Evolutionary conservation across 2,797 vertebrate species (phyloP).

Genomic region (Amblyopsis hoosieri): DNA sequence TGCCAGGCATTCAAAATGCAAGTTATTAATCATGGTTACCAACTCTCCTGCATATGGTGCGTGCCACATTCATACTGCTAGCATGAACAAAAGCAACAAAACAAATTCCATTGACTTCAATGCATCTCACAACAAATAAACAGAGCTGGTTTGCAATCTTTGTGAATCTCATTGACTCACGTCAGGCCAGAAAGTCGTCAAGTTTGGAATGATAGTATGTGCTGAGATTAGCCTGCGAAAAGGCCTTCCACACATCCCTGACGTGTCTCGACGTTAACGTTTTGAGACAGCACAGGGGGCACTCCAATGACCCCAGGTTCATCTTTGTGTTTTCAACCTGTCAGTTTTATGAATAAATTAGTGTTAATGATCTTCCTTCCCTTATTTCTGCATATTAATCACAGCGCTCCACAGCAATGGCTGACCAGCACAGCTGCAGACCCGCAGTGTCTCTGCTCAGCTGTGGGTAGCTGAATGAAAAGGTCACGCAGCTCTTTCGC

Average conservation of each 20-base stretch:
- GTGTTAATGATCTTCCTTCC: constrained; percentile 72
- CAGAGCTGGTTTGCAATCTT: too few relatives aligned
- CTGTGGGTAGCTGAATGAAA: constrained; percentile 66
- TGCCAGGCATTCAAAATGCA: too few relatives aligned
- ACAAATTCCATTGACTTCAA: too few relatives aligned
- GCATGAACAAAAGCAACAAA: too few relatives aligned
- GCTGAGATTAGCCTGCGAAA: too few relatives aligned
- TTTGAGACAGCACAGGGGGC: constrained; percentile 67
- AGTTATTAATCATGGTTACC: too few relatives aligned
- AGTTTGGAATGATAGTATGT: too few relatives aligned
- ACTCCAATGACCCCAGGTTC: constrained; percentile 64
- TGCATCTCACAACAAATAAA: too few relatives aligned
- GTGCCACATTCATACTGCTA: too few relatives aligned
- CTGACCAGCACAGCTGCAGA: constrained; percentile 34
- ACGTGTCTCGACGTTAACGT: constrained; percentile 70
- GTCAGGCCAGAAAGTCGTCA: too few relatives aligned
- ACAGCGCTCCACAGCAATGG: not conserved
- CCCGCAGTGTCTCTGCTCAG: constrained; percentile 65
- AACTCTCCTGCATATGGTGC: too few relatives aligned
- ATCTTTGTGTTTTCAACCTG: constrained; percentile 67
- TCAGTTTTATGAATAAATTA: constrained; percentile 81
- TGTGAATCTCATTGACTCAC: too few relatives aligned
- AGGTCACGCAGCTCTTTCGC: constrained; percentile 78
- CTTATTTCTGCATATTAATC: constrained; percentile 77
- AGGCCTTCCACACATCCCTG: constrained; percentile 29